Conservation (phyloP, 1,140 invertebrate genomes). For the Dendrolimus punctatus region DNA sequence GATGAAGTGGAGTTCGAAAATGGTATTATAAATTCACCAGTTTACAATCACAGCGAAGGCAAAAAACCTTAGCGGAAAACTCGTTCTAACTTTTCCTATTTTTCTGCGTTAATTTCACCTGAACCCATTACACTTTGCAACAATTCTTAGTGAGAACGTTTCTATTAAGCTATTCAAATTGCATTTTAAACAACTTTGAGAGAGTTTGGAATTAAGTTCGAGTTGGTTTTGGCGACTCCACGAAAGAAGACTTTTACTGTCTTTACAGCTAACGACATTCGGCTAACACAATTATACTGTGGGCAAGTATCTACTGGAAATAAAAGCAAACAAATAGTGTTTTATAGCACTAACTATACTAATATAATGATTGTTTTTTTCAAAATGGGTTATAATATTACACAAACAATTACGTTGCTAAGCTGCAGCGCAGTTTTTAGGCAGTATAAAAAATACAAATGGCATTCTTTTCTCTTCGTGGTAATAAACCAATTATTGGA, state of each 20-base stretch:
- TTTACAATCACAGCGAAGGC: slow-evolving; percentile 66
- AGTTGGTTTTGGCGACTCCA: slow-evolving; percentile 2
- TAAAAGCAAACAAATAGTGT: no score
- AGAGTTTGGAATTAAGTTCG: slow-evolving; percentile 20
- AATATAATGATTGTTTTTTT: no score
- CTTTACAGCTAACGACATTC: no score
- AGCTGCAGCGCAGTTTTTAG: no score
- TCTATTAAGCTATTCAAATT: slow-evolving; percentile 66
- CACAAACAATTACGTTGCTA: no score
- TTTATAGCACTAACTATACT: no score
- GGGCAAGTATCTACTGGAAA: no score
- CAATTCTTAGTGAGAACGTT: slow-evolving; percentile 68
- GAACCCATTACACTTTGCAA: slow-evolving; percentile 70
- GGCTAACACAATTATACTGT: no score
- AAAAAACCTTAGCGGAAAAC: slow-evolving; percentile 64
- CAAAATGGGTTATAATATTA: no score
- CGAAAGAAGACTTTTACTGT: neutral
- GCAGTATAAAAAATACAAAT: no score
- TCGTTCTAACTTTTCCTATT: slow-evolving; percentile 72
- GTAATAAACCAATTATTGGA: no score
- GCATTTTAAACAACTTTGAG: slow-evolving; percentile 60
- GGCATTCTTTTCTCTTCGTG: no score
- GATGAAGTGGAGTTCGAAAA: slow-evolving; percentile 68
- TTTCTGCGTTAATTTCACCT: slow-evolving; percentile 72
- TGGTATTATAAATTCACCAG: slow-evolving; percentile 70